These are phyloP conservation scores for Drosophila sucinea DNA, from an alignment of 1,140 invertebrate genomes.

Conservation along the genomic window DNA sequence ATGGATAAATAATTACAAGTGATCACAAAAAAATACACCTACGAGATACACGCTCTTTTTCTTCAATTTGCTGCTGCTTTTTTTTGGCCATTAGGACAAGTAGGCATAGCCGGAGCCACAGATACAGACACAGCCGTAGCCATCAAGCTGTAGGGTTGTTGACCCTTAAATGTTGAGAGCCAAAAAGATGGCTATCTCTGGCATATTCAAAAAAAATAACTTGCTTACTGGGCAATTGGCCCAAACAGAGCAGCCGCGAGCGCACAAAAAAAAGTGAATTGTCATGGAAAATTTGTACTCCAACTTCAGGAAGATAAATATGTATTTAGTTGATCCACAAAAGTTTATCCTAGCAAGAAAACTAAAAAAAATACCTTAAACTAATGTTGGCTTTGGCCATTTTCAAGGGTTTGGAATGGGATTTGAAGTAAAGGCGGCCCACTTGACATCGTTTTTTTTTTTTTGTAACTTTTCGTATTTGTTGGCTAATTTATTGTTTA, in stretches of 20 bases:
- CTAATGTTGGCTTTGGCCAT: constrained; percentile 39
- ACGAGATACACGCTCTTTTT: constrained; percentile 47
- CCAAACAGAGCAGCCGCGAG: neutral
- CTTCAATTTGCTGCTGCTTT: neutral
- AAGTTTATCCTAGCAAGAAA: constrained; percentile 52
- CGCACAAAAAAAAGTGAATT: constrained; percentile 50
- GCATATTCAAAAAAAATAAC: constrained; percentile 45
- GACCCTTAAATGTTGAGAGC: constrained; percentile 40
- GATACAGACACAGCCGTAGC: neutral
- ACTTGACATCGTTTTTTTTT: constrained; percentile 64
- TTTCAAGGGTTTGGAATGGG: constrained; percentile 7
- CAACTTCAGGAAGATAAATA: constrained; percentile 32
- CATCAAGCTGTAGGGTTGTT: constrained; percentile 42
- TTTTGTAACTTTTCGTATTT: constrained; percentile 52
- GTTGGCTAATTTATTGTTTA: constrained; percentile 76
- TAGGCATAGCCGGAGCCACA: constrained; percentile 13
- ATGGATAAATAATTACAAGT: constrained; percentile 79
- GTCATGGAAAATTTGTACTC: constrained; percentile 63
- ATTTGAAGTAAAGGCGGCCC: constrained; percentile 28
- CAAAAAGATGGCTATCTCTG: constrained; percentile 49
- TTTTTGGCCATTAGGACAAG: constrained; percentile 44
- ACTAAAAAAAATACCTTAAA: constrained; percentile 46
- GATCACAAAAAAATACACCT: constrained; percentile 59
- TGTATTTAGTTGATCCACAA: constrained; percentile 38
- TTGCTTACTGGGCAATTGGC: constrained; percentile 50